phyloP scores from a whole-genome alignment of 2,113 vertebrate species.

The Raja brachyura region DNA sequence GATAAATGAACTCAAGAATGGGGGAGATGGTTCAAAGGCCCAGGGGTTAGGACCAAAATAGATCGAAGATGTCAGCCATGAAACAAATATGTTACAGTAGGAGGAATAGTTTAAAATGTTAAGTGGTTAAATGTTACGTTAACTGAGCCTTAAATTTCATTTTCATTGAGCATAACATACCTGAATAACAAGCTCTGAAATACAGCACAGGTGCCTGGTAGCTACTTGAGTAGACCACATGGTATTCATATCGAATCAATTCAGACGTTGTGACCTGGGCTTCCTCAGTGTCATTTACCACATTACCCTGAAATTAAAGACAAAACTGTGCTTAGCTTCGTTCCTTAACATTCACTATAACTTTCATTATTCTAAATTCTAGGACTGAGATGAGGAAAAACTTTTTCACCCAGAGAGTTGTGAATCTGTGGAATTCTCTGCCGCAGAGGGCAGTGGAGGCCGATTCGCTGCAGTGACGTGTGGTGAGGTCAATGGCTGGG shows the following conservation, averaged over 20 bases:
- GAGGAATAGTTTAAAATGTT: neutral
- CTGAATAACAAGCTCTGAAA: conserved; percentile 77
- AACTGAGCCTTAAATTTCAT: neutral
- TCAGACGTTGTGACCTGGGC: conserved; percentile 41
- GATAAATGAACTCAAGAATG: neutral
- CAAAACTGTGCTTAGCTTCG: conserved; percentile 38
- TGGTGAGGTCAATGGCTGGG: too few relatives aligned
- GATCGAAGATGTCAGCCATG: neutral
- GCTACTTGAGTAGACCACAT: conserved; percentile 81
- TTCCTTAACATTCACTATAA: neutral
- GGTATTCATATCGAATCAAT: conserved; percentile 78
- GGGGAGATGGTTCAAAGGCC: neutral
- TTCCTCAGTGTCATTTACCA: conserved; percentile 48
- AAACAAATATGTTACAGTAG: neutral
- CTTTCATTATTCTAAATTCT: neutral
- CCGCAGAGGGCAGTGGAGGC: too few relatives aligned
- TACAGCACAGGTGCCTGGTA: conserved; percentile 81
- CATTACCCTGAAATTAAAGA: conserved; percentile 49
- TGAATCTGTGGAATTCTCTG: too few relatives aligned
- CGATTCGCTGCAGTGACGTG: too few relatives aligned
- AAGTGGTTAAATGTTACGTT: neutral
- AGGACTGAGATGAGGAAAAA: too few relatives aligned
- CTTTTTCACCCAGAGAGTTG: too few relatives aligned
- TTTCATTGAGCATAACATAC: conserved; percentile 53
- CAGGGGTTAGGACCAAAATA: neutral